Evolutionary conservation across 2,113 vertebrate genomes (phyloP).

Genomic region (Cnemophilus loriae): DNA sequence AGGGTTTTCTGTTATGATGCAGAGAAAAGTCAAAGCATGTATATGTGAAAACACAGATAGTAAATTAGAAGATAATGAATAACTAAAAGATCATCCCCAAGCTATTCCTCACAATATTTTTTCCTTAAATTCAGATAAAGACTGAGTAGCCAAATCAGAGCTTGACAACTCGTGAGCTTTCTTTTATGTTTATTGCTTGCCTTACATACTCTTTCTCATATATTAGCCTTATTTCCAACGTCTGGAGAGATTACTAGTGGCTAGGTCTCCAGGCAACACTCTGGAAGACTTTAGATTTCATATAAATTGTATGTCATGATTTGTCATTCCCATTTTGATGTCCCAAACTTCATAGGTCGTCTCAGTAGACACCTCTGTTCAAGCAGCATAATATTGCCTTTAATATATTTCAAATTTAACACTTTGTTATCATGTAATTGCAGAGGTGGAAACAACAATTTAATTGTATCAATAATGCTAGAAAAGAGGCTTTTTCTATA

Average conservation of each 20-base stretch:
- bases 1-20: background rate
- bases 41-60: background rate
- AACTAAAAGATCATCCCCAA: background rate
- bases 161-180: background rate
- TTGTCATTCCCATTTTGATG: conserved; percentile 16
- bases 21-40: background rate
- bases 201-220: background rate
- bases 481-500: background rate
- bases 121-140: background rate
- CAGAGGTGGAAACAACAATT: background rate
- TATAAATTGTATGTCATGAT: conserved; percentile 8
- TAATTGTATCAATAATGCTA: background rate
- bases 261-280: background rate
- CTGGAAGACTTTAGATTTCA: background rate
- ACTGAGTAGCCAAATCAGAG: background rate
- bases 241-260: background rate
- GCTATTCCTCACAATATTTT: background rate
- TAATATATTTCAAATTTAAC: background rate
- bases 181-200: conserved; percentile 23
- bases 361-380: background rate
- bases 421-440: background rate
- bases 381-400: background rate
- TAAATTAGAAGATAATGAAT: background rate
- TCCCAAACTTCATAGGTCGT: background rate
- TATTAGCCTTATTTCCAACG: background rate